phyloP scores from a whole-genome alignment of 2,797 vertebrate species.

The Centroberyx gerrardi region DNA sequence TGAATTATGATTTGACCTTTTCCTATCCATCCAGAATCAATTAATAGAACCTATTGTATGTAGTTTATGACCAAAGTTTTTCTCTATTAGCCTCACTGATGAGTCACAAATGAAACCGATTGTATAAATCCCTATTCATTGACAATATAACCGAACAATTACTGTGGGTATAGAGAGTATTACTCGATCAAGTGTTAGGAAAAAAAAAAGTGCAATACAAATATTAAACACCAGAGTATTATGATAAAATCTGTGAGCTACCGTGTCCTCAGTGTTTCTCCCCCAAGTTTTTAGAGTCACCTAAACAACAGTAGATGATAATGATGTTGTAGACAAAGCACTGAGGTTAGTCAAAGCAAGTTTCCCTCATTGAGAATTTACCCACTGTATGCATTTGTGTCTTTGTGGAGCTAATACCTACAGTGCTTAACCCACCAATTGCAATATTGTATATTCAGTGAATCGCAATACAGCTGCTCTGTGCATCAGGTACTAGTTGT shows the following conservation, averaged over 20 bases:
- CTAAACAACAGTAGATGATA: conserved; percentile 37
- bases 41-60: conserved; percentile 10
- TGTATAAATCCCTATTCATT: conserved; percentile 23
- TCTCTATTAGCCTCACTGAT: not conserved
- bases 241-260: conserved; percentile 31
- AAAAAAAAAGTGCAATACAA: conserved; percentile 14
- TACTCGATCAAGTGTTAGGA: conserved; percentile 30
- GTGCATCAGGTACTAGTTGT: conserved; percentile 68
- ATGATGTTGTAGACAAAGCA: conserved; percentile 13
- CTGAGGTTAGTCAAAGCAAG: conserved; percentile 20
- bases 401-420: conserved; percentile 57
- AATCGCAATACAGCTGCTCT: conserved; percentile 69
- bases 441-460: conserved; percentile 69
- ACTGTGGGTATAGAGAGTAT: conserved; percentile 27
- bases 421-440: conserved; percentile 55
- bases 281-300: conserved; percentile 11
- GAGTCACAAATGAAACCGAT: conserved; percentile 20
- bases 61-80: conserved; percentile 34
- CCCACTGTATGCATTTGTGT: conserved; percentile 55
- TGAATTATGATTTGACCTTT: conserved; percentile 3
- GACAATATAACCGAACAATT: conserved; percentile 19
- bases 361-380: conserved; percentile 36
- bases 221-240: conserved; percentile 15
- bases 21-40: not conserved
- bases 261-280: conserved; percentile 35